Conservation (phyloP, 2,888 invertebrate species). For the Dryococelus australis region DNA sequence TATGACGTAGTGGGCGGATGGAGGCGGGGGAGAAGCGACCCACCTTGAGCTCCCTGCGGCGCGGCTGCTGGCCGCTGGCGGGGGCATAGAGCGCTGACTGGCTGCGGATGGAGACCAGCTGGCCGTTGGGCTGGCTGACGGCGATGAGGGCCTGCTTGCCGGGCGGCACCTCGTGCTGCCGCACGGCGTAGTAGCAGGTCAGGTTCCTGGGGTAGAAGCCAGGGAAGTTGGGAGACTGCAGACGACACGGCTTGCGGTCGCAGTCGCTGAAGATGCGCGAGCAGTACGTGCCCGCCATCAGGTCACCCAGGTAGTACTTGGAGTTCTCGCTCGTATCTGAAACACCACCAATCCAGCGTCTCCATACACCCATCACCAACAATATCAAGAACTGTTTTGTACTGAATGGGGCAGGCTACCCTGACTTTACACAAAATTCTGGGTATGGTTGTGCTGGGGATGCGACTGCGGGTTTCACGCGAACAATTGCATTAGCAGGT, state of each 20-base stretch:
- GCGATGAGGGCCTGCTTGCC: slow-evolving; percentile 89
- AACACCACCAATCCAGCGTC: too few relatives aligned
- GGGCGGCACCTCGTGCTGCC: slow-evolving; percentile 82
- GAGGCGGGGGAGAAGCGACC: not conserved
- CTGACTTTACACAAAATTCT: too few relatives aligned
- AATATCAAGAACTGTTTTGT: too few relatives aligned
- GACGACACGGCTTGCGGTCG: slow-evolving; percentile 84
- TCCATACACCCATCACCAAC: too few relatives aligned
- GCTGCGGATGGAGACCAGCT: slow-evolving; percentile 83
- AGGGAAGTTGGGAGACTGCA: slow-evolving; percentile 92
- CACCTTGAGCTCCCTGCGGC: slow-evolving; percentile 60
- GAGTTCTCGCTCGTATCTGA: slow-evolving; percentile 53
- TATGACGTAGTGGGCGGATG: not conserved
- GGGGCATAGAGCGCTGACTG: slow-evolving; percentile 70
- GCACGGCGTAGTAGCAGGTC: slow-evolving; percentile 91
- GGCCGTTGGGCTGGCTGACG: slow-evolving; percentile 84
- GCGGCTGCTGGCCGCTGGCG: slow-evolving; percentile 58
- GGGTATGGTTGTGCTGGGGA: too few relatives aligned
- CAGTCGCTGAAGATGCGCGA: slow-evolving; percentile 92
- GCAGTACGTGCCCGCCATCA: slow-evolving; percentile 91
- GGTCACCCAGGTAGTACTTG: slow-evolving; percentile 82
- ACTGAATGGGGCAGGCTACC: too few relatives aligned
- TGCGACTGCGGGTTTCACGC: too few relatives aligned
- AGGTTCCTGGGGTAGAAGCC: slow-evolving; percentile 93
- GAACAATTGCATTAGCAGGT: too few relatives aligned